Evolutionary conservation across 2,113 vertebrate genomes (phyloP), one percentile per base, ranked within the genome.

Genomic region (Mormyrus iriodes): DNA sequence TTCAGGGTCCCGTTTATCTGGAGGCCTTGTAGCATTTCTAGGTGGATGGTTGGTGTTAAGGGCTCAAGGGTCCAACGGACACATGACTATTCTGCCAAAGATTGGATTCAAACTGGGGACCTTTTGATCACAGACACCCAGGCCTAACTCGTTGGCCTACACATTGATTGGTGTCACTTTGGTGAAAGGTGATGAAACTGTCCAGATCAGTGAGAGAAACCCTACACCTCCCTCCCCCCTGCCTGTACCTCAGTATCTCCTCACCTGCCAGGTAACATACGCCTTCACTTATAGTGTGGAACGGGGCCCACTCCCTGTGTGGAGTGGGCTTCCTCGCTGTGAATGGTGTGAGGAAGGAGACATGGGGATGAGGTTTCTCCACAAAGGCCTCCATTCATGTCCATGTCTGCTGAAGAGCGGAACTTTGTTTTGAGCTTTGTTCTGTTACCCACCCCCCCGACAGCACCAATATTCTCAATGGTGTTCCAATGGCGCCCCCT

Each of bases 341-440:
- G 5, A 48, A 48, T 48, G 46, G 46, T 7, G 46, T 48, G 46
- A 8, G 2, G 46, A 48, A 48, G 46, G 46, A 48, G 46, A 83
- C 48, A 69, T 49, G 53, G 12, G 42, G 83, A 79, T 46, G 90
- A 44, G 44, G 31, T 35, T 52, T 49, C 49, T 3, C 6, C 31
- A 86, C 85, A 86, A 52, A 39, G 31, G 51, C 27, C 31, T 86
- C 27, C 8, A 51, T 86, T 49, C 49, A 53, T 82, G n/a, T 88
- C 90, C 65, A 83, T 53, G 48, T 90, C 27, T 76, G 55, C 42
- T 5, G 52, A 85, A 85, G 24, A 46, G 79, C 76, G 61, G 44
- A 35, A 51, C n/a, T 10, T 21, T 87, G 88, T 88, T 89, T 52
- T 35, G 17, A 35, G 55, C 93, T 94, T 90, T 52, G 48, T 85